These are phyloP conservation scores for Himalopsyche tibetana DNA, from an alignment of 2,888 invertebrate species.

Conservation along the genomic window DNA sequence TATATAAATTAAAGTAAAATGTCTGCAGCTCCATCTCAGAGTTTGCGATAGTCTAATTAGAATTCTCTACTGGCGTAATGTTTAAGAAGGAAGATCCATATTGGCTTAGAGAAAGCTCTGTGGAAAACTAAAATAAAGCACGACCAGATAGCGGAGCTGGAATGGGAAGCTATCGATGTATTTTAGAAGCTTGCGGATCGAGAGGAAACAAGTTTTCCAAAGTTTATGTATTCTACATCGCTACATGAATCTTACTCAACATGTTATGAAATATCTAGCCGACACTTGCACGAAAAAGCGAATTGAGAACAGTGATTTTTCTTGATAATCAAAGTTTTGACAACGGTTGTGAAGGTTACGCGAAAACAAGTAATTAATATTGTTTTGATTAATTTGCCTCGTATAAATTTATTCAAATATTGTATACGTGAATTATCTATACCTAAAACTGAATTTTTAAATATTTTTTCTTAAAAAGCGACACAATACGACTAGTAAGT, in stretches of 20 bases:
- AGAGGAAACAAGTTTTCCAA: constrained; percentile 6
- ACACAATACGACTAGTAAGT: too few species aligned
- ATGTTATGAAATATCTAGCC: constrained; percentile 17
- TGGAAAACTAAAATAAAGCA: constrained; percentile 39
- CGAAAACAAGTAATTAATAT: too few species aligned
- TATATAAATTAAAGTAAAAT: constrained; percentile 4
- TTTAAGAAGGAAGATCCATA: constrained; percentile 47
- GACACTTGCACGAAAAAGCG: neutral
- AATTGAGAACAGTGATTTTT: neutral
- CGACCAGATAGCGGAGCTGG: constrained; percentile 4
- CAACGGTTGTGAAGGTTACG: neutral
- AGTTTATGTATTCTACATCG: constrained; percentile 4
- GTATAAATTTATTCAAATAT: too few species aligned
- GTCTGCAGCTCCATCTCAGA: neutral
- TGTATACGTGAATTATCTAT: too few species aligned
- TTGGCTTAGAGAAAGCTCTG: constrained; percentile 47
- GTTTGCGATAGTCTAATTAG: constrained; percentile 46
- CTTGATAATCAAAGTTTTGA: neutral
- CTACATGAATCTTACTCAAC: constrained; percentile 11
- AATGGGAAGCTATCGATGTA: constrained; percentile 6
- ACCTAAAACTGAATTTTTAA: too few species aligned
- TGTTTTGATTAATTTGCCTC: too few species aligned
- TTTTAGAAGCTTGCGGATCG: constrained; percentile 26
- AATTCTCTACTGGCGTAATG: constrained; percentile 28
- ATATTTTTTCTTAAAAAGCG: too few species aligned